Evolutionary conservation across 2,113 vertebrate genomes (phyloP).

Genomic region (Bagarius yarrelli): DNA sequence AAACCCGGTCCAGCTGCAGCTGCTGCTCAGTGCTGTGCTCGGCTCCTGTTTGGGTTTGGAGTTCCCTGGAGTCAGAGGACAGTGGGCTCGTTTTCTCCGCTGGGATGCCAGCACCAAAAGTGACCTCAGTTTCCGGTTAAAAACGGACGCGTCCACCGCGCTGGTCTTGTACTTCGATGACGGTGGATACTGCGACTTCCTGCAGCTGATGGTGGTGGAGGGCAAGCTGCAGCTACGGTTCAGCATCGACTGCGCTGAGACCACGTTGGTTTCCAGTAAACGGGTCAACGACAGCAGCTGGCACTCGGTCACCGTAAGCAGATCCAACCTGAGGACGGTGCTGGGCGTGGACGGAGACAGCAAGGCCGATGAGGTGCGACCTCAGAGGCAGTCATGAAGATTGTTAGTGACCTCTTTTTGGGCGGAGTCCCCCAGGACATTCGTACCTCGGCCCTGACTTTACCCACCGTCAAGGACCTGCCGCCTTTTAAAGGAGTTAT

Average conservation of each 20-base stretch:
- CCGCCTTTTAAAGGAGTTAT: conserved; percentile 87
- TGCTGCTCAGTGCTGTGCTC: conserved; percentile 83
- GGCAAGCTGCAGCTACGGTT: conserved; percentile 89
- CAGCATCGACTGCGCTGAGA: conserved; percentile 95
- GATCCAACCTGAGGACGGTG: conserved; percentile 82
- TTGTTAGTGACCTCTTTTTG: conserved; percentile 94
- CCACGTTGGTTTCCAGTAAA: conserved; percentile 76
- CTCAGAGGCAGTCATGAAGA: conserved; percentile 90
- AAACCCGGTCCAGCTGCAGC: conserved; percentile 82
- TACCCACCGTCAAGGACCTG: conserved; percentile 80
- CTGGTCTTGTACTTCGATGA: conserved; percentile 98
- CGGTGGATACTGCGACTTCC: conserved; percentile 94
- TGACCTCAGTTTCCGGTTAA: conserved; percentile 94
- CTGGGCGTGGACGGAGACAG: conserved; percentile 86
- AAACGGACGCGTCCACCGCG: conserved; percentile 87
- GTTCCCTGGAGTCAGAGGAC: conserved; percentile 89
- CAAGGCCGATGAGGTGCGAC: conserved; percentile 80
- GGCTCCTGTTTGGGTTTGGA: conserved; percentile 87
- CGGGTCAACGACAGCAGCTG: conserved; percentile 87
- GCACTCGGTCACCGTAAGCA: conserved; percentile 87
- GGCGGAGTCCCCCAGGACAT: conserved; percentile 92
- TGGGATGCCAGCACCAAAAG: conserved; percentile 96
- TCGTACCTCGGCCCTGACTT: conserved; percentile 82
- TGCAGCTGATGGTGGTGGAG: conserved; percentile 86
- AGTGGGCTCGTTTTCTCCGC: conserved; percentile 97